These are phyloP conservation scores for Manis javanica DNA, from an alignment of 2,797 vertebrate genomes.

Conservation along the genomic window DNA sequence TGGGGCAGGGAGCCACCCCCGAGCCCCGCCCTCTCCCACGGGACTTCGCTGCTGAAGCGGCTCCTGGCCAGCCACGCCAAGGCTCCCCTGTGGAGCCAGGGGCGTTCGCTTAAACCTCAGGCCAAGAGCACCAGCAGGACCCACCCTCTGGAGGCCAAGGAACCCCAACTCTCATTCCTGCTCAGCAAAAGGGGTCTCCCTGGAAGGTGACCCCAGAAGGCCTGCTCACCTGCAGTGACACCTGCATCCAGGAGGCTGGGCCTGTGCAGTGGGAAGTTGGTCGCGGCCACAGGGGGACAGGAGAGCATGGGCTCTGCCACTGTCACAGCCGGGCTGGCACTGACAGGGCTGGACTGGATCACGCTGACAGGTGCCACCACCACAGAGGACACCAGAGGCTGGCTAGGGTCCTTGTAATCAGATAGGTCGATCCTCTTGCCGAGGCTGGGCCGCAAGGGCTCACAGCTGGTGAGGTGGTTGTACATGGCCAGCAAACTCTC, in stretches of 20 bases:
- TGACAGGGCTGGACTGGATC: conserved; percentile 87
- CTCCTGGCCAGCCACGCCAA: neutral
- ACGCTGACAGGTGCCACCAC: conserved; percentile 80
- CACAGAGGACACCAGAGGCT: conserved; percentile 79
- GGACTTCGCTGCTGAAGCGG: neutral
- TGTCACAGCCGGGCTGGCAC: conserved; percentile 67
- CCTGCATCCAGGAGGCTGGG: conserved; percentile 89
- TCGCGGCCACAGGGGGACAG: conserved; percentile 76
- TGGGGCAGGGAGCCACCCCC: neutral
- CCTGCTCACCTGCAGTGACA: conserved; percentile 85
- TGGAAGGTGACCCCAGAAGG: neutral
- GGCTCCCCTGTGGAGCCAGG: neutral
- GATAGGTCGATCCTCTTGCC: conserved; percentile 95
- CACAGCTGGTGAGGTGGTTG: conserved; percentile 94
- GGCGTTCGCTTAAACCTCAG: neutral
- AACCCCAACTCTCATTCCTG: neutral
- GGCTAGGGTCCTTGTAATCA: conserved; percentile 92
- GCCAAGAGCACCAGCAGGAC: neutral
- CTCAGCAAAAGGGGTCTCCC: neutral
- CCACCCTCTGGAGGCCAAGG: neutral
- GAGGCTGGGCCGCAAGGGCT: conserved; percentile 93
- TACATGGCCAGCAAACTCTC: conserved; percentile 96
- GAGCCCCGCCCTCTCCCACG: neutral
- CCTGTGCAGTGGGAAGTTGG: conserved; percentile 87
- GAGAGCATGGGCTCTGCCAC: conserved; percentile 82